Evolutionary conservation across 2,888 invertebrate species (phyloP), one percentile per base, ranked within the genome.

Genomic region (Piscicola geometra): DNA sequence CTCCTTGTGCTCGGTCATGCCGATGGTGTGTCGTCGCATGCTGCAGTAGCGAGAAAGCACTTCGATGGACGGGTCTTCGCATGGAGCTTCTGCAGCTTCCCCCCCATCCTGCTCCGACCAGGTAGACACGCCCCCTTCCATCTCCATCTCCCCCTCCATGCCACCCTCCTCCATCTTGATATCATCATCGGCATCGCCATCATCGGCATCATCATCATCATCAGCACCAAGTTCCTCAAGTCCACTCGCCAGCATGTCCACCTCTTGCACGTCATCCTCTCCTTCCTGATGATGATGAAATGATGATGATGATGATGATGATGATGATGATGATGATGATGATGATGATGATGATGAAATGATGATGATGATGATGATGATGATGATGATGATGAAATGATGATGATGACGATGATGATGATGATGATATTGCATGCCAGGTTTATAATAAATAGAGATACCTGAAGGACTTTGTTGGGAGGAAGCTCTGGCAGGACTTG

Each of bases 1-100:
- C 82, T 93, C 93, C 0, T 92, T 89, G 47, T 92, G 90, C 87
- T 94, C 93, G 1, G 94, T 94, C 0, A 85, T 84, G 30, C 95
- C 95, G 0, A 96, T 94, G 0, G 96, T 96, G 85, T 96, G 95
- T 30, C 95, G 88, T 60, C 95, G 88, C 71, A 91, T 90, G 70
- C 91, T 91, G 78, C 86, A 83, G 80, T 86, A 86, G 9, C 86
- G 82, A 1, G 84, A 85, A 75, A 86, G 77, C 1, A 86, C 85
- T 78, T 86, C 86, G 0, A 85, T 85, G 15, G 83, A 83, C 2
- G 86, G 86, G 73, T 86, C 86, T 74, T 86, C 86, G 5, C 79
- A 9, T 21, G 15, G 60, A 56, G 15, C 60, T 30, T 66, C 66
- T 30, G 30, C 66, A 12, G 15, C 66, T 66, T 30, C n/a, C 25